A percentile compares a stretch with the other conserved stretches of the same genome.
phyloP scores from a whole-genome alignment of 1,140 invertebrate genomes.

The Trachymyrmex cornetzi region DNA sequence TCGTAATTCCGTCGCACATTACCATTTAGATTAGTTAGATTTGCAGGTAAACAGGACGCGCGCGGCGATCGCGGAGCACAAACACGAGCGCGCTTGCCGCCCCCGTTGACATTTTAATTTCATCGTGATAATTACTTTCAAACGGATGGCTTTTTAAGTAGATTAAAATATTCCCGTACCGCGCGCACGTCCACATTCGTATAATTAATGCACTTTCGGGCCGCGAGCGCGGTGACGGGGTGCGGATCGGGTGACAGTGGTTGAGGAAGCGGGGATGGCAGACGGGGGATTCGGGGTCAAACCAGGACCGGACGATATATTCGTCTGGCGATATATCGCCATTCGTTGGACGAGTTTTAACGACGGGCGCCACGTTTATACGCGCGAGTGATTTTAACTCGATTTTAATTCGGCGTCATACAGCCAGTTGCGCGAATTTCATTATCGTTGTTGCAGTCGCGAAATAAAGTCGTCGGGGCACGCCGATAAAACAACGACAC shows the following conservation, averaged over 20 bases:
- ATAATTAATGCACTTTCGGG: constrained; percentile 85
- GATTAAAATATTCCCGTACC: constrained; percentile 85
- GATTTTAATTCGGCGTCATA: constrained; percentile 64
- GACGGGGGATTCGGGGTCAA: constrained; percentile 42
- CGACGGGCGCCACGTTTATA: constrained; percentile 30
- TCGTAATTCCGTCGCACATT: constrained; percentile 82
- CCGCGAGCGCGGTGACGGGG: not conserved
- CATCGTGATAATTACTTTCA: constrained; percentile 85
- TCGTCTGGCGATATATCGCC: constrained; percentile 48
- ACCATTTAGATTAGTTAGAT: constrained; percentile 85
- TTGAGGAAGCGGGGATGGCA: constrained; percentile 1
- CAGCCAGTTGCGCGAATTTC: constrained; percentile 54
- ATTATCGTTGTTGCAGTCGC: constrained; percentile 50
- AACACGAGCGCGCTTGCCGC: constrained; percentile 76
- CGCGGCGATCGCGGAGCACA: constrained; percentile 82
- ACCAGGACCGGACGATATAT: constrained; percentile 38
- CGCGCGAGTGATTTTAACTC: constrained; percentile 68
- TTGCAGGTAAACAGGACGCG: constrained; percentile 83
- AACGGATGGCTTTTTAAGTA: constrained; percentile 86
- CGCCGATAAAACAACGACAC: constrained; percentile 8
- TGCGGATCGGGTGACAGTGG: constrained; percentile 18
- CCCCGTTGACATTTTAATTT: constrained; percentile 85
- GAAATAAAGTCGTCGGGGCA: constrained; percentile 29
- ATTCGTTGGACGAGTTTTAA: constrained; percentile 59
- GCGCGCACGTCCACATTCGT: constrained; percentile 78